Conservation (phyloP, 2,113 vertebrate genomes). For the Globicephala melas region DNA sequence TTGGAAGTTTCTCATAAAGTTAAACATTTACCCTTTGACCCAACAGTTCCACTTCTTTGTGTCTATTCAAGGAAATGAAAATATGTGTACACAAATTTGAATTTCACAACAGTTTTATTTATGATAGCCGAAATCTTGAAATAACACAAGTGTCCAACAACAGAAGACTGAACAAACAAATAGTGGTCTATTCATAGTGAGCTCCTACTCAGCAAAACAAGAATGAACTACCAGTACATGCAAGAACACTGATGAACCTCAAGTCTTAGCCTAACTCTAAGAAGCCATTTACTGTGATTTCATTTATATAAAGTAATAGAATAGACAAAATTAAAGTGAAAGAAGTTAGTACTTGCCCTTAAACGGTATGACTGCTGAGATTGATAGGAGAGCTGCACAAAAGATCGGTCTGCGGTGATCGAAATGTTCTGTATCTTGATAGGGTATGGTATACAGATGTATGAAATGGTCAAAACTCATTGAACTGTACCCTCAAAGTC, state of each 20-base stretch:
- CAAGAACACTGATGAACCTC: neutral
- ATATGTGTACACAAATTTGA: neutral
- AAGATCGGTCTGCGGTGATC: neutral
- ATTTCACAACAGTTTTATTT: neutral
- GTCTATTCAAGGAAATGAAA: neutral
- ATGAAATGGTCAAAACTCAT: neutral
- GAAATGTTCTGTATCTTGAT: neutral
- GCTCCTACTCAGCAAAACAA: neutral
- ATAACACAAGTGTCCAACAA: neutral
- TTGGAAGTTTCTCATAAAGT: conserved; percentile 11
- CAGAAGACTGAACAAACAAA: neutral
- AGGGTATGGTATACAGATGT: neutral
- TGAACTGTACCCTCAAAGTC: neutral
- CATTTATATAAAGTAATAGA: neutral
- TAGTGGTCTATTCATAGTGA: neutral
- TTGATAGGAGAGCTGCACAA: neutral
- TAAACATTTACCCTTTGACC: neutral
- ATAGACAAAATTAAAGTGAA: neutral
- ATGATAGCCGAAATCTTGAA: neutral
- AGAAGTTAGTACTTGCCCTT: neutral
- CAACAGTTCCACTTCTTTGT: neutral
- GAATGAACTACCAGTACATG: neutral
- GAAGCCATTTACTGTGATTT: neutral
- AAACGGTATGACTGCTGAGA: neutral
- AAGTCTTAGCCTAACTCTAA: neutral